Base-by-base conservation (phyloP, 2,888 invertebrate species). In the Xestia rhomboidea region DNA sequence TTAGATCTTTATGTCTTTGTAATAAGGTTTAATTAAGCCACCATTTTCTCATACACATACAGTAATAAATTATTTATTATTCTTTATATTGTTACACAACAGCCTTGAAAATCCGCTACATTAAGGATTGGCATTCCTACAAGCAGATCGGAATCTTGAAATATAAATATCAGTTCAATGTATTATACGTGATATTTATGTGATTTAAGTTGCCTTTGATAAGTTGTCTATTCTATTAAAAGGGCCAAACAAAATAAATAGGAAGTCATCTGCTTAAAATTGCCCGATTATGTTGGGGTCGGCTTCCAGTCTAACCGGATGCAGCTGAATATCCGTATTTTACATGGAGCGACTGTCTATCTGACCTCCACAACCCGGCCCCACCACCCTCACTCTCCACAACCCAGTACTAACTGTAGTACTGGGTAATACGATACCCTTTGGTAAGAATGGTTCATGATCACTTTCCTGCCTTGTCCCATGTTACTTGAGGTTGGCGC, bases 61-160 rank as follows among this genome's bases (percentile, higher is more conserved):
- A 41, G 27, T 81, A n/a, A 66, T 67, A 18, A 38, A 49, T 41
- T 21, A 82, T 57, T 77, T 62, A 67, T 75, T 64, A 77, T 46
- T 73, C 66, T 51, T 11, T 30, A 54, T 34, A 72, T 74, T 74
- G 41, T 77, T 60, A 62, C 51, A 67, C n/a, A 71, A 54, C 18
- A 63, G 34, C 83, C 81, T 86, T 83, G 81, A 74, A 76, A 72
- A 51, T 66, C 38, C 24, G 73, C 71, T 88, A 68, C 75, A 73
- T 68, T 77, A 74, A 68, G 34, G 64, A 77, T 85, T 82, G 76
- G 77, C 73, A 87, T 86, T 49, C 49, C 64, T 63, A 66, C 27
- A 73, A 54, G 3, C 21, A 79, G 64, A 69, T 76, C 18, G 62
- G n/a, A 41, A 72, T 78, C 46, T 76, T 75, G 63, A 63, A 51